A percentile compares a stretch with the other conserved stretches of the same genome.
Evolutionary conservation across 2,113 vertebrate species (phyloP).

Genomic region (Pedionomus torquatus): DNA sequence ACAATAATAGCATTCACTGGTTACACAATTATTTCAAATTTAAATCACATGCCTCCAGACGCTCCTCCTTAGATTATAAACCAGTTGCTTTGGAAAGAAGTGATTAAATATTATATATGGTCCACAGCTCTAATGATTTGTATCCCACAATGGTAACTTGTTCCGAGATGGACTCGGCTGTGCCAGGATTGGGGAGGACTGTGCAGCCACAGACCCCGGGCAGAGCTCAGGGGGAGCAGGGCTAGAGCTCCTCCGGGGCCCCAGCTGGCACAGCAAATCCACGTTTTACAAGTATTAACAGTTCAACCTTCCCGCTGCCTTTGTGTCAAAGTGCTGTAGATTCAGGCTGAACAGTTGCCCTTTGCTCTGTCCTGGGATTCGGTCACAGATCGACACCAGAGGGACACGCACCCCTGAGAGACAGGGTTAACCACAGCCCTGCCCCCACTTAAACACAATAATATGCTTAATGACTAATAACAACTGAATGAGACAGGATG

Average conservation of each 20-base stretch:
- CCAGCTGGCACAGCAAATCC: not conserved
- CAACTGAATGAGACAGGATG: not conserved
- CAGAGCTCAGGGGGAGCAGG: not conserved
- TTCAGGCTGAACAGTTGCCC: not conserved
- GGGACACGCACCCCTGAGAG: rapidly evolving
- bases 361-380: not conserved
- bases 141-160: not conserved
- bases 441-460: rapidly evolving
- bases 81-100: not conserved
- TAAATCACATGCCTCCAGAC: not conserved
- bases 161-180: not conserved
- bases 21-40: not conserved
- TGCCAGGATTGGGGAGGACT: rapidly evolving
- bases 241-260: not conserved
- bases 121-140: not conserved
- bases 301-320: not conserved
- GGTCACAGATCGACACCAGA: rapidly evolving
- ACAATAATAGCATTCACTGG: not conserved
- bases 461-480: not conserved
- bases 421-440: not conserved
- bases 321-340: rapidly evolving
- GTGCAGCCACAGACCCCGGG: rapidly evolving
- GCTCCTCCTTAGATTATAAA: not conserved
- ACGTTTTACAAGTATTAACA: rapidly evolving
- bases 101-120: not conserved